Conservation (phyloP, 2,888 invertebrate species). For the Rambutsinella grinnellia region DNA sequence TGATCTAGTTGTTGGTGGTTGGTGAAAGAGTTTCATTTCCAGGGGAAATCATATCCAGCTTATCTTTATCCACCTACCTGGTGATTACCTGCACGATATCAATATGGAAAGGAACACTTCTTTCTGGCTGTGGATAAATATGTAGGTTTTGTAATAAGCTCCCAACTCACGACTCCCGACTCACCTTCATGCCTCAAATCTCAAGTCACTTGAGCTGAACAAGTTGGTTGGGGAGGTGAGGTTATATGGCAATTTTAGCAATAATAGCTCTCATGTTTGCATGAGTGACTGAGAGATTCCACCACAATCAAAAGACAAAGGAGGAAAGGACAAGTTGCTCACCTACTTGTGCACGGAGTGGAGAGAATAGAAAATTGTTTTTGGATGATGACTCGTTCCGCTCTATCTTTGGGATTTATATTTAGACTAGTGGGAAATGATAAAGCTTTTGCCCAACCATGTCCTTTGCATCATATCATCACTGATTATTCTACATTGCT, state of each 20-base stretch:
- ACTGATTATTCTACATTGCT: slow-evolving; percentile 1
- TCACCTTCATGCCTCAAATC: too few relatives aligned
- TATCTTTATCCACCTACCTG: slow-evolving; percentile 1
- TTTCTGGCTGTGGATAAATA: background rate
- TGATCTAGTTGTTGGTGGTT: background rate
- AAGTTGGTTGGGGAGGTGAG: too few relatives aligned
- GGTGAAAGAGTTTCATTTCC: background rate
- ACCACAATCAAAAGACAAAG: slow-evolving; percentile 1
- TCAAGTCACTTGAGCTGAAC: too few relatives aligned
- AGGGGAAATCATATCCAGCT: background rate
- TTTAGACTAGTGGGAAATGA: background rate
- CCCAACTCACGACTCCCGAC: background rate
- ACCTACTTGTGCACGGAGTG: too few relatives aligned
- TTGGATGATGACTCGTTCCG: too few relatives aligned
- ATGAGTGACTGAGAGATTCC: too few relatives aligned
- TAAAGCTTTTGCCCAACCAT: background rate
- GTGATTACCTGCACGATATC: slow-evolving; percentile 22
- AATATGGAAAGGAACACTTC: slow-evolving; percentile 18
- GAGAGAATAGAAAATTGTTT: too few relatives aligned
- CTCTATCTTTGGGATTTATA: too few relatives aligned
- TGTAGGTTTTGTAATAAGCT: slow-evolving; percentile 8
- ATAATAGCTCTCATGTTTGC: slow-evolving; percentile 32
- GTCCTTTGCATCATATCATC: background rate
- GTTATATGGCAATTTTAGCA: too few relatives aligned
- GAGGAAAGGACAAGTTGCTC: background rate